Conservation (phyloP, 2,888 invertebrate species). For the Tinea semifulvella region DNA sequence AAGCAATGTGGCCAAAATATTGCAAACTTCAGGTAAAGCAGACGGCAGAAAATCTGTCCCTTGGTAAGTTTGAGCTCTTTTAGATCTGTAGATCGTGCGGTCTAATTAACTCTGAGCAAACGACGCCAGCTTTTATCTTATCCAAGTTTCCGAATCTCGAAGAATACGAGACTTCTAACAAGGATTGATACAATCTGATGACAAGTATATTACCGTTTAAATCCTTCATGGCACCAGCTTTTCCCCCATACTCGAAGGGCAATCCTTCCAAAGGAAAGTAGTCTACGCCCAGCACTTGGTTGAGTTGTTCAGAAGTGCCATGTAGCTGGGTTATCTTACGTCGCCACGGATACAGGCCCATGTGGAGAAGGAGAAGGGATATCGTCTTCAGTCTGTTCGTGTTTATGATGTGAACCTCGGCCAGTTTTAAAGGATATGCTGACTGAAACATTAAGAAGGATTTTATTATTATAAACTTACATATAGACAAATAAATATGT, state of each 20-base stretch:
- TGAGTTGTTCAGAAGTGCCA: slow-evolving; percentile 36
- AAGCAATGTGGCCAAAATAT: too few relatives aligned
- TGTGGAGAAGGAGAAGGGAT: slow-evolving; percentile 66
- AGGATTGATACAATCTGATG: neutral
- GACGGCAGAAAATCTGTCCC: too few relatives aligned
- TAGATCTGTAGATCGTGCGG: too few relatives aligned
- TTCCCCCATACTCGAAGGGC: slow-evolving; percentile 85
- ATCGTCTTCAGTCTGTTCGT: slow-evolving; percentile 75
- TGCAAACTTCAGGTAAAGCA: too few relatives aligned
- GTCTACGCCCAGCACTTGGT: slow-evolving; percentile 56
- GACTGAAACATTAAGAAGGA: too few relatives aligned
- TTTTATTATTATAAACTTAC: too few relatives aligned
- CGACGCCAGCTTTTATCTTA: too few relatives aligned
- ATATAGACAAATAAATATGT: too few relatives aligned
- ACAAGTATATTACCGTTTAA: slow-evolving; percentile 72
- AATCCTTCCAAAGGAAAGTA: slow-evolving; percentile 76
- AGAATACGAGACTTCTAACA: too few relatives aligned
- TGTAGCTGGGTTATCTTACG: slow-evolving; percentile 48
- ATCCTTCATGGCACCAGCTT: slow-evolving; percentile 75
- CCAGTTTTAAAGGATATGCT: slow-evolving; percentile 82
- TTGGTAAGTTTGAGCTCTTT: too few relatives aligned
- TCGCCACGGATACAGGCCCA: slow-evolving; percentile 53
- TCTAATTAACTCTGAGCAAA: too few relatives aligned
- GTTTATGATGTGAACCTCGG: slow-evolving; percentile 85
- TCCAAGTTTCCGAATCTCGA: too few relatives aligned